Evolutionary conservation across 2,888 invertebrate species (phyloP), one percentile per base, ranked within the genome.

Genomic region (Epistrophe grossulariae): DNA sequence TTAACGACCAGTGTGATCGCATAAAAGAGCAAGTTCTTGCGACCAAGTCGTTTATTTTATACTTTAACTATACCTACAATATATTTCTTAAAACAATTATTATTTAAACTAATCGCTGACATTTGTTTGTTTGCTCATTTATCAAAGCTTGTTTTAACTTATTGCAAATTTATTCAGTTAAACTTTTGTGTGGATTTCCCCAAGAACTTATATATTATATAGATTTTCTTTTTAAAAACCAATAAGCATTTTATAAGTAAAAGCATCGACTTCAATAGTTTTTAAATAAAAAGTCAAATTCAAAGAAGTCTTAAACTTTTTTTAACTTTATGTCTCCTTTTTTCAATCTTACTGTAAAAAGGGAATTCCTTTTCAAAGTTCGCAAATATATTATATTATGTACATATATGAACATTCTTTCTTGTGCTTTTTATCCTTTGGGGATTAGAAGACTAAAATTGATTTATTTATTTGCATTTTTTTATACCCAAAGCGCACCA

Each of bases 401-500:
- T 57, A n/a, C 13, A 38, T 15, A n/a, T 3, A 24, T 52, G 7
- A 17, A 48, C 9, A 57, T 40, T 13, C 11, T 28, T 28, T 10
- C 55, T 35, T 24, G 38, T 52, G 15, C 79, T 35, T 55, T 48
- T 24, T 68, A 38, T 60, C 68, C 59, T 66, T 71, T 38, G 9
- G 38, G 76, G 66, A 76, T 72, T 79, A 76, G 45, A 62, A 64
- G 79, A 74, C 73, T 64, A 43, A 64, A 76, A 79, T 76, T 84
- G 84, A 84, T 84, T 84, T 84, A 84, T 84, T 84, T 84, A 77
- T 84, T 84, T 77, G 71, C 57, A 84, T 71, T 76, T 79, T 84
- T 50, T 71, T 64, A 43, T 57, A n/a, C 15, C 45, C 9, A 55
- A 31, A 19, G 48, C 50, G 13, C 40, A 35, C 28, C 64, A 45